Percentiles rank a stretch among this genome's conserved stretches.
These are phyloP conservation scores for Himalopsyche anomala DNA, from an alignment of 2,888 invertebrate species.

Conservation along the genomic window DNA sequence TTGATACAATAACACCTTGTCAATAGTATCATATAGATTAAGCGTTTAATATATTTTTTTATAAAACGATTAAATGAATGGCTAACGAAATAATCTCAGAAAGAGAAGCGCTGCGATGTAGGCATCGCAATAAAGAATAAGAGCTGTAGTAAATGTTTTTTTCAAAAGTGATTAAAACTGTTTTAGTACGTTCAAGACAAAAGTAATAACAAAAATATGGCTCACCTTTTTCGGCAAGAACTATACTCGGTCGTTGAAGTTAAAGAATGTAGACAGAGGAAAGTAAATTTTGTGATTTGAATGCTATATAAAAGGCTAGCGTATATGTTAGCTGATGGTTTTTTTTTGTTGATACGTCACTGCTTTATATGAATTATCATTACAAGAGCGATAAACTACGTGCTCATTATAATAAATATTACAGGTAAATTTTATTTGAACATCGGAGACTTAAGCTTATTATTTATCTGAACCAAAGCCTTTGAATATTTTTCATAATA, in stretches of 20 bases:
- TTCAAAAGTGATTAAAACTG: too few relatives aligned
- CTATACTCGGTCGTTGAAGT: background rate
- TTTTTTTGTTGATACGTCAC: background rate
- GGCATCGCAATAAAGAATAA: too few relatives aligned
- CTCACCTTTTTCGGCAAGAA: background rate
- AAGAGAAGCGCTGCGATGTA: too few relatives aligned
- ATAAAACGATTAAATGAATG: too few relatives aligned
- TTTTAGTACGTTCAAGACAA: background rate
- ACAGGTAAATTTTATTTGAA: background rate
- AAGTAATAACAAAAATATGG: background rate
- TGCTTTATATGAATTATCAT: background rate
- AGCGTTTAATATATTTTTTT: too few relatives aligned
- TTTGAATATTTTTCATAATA: too few relatives aligned
- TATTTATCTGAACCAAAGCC: too few relatives aligned
- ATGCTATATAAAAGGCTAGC: background rate
- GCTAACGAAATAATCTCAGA: too few relatives aligned
- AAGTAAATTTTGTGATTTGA: constrained; percentile 12
- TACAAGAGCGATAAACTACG: background rate
- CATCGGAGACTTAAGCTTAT: background rate
- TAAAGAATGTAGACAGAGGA: background rate
- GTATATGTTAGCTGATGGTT: background rate
- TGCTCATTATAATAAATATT: background rate
- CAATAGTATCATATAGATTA: too few relatives aligned
- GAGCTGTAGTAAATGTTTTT: too few relatives aligned
- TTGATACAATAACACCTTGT: too few relatives aligned